Base-by-base conservation (phyloP, 1,140 invertebrate species). In the Steinernema feltiae region DNA sequence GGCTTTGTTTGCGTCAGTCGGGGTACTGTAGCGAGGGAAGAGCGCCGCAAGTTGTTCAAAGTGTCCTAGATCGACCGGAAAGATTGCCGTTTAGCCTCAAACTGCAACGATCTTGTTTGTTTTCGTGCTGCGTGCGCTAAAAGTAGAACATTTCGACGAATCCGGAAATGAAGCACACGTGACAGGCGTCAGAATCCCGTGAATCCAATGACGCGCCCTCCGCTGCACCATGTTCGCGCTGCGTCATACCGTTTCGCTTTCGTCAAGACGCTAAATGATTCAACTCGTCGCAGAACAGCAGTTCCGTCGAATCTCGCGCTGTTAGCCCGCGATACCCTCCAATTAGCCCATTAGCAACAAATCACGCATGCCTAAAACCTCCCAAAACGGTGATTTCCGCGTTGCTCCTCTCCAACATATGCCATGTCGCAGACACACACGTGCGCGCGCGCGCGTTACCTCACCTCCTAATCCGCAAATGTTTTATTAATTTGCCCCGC, bases 401-500 rank as follows among this genome's bases (percentile, higher is more conserved):
- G n/a, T n/a, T n/a, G n/a, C n/a, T n/a, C n/a, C n/a, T n/a, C 35
- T 41, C 35, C 35, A 41, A 41, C 35, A 41, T 41, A 41, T 41
- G 35, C 18, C 18, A 41, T 18, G 35, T 41, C 7, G 35, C 35
- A n/a, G n/a, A 46, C 41, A 12, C 41, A 46, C 41, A 46, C 41
- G n/a, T 46, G n/a, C n/a, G 41, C n/a, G 7, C 41, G 41, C 41
- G 7, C 41, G 41, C 41, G 7, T 46, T 46, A 46, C 53, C 53
- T 63, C 53, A 27, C 53, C 53, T 41, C 35, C 35, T 41, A 41
- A 41, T 41, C 35, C 35, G 35, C 35, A 41, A 27, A 63, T 63
- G 53, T 63, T 63, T 63, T 63, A 63, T 63, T 63, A 63, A 63
- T 63, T 63, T 63, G 12, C 35, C 35, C 24, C 53, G 53, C 53